Evolutionary conservation across 2,888 invertebrate species (phyloP), one percentile per base, ranked within the genome.

Genomic region (Ectemnius lituratus): DNA sequence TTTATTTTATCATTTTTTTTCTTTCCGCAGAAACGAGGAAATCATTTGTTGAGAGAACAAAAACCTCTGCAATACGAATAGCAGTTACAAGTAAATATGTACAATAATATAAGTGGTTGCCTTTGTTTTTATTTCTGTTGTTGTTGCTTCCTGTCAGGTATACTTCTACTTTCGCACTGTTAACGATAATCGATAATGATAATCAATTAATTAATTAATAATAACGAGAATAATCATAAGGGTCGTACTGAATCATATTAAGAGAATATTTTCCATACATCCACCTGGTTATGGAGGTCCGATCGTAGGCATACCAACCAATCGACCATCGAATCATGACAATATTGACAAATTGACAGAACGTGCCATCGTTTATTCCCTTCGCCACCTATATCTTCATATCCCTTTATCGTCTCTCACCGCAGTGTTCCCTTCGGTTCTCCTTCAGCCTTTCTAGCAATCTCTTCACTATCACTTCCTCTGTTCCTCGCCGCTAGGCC

Each of bases 11-110:
- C 82, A 73, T 88, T 87, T 84, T 72, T 81, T 85, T 82, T 81
- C 87, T 88, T 89, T 90, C 88, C 88, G 91, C 90, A 91, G 90
- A 91, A 91, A 91, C 89, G 91, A 91, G 88, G 90, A 92, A 92
- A 91, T 90, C 87, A 91, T 91, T 83, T 82, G 80, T 83, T 83
- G 85, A 86, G 90, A 91, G 90, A 91, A 91, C 91, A 91, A 88
- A 91, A 91, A 85, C 78, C 74, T 80, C 84, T 84, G 91, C 91
- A 91, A 91, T 92, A 91, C 91, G 91, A 92, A 92, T 83, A 83
- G 83, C 83, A 92, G 91, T 92, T 92, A 92, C 92, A 92, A 91
- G 89, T 92, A 89, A 83, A 87, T 91, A 92, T 92, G 89, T 92
- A 92, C 92, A 92, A 90, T 91, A 91, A 91, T 86, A 86, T 84